Evolutionary conservation across 2,888 invertebrate genomes (phyloP).

Genomic region (Rhagophthalmus giganteus): DNA sequence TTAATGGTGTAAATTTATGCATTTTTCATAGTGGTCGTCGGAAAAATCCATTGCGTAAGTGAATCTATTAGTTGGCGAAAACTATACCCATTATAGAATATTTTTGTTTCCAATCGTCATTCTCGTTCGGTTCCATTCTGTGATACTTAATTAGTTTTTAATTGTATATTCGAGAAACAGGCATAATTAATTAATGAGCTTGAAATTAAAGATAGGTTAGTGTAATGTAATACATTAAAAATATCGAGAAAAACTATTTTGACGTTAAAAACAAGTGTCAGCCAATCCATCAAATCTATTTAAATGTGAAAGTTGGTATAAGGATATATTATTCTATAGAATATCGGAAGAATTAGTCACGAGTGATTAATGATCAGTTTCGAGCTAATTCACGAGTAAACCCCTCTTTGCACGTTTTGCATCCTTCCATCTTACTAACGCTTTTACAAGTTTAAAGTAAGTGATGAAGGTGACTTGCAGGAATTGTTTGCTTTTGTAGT

Average conservation of each 20-base stretch:
- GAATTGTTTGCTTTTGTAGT: slow-evolving; percentile 24
- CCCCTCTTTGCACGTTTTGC: slow-evolving; percentile 44
- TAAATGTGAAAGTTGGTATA: slow-evolving; percentile 2
- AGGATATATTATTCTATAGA: slow-evolving; percentile 15
- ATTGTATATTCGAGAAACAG: no score
- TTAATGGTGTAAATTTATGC: no score
- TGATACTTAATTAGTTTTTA: no score
- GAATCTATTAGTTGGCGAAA: no score
- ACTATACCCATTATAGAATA: no score
- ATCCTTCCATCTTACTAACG: slow-evolving; percentile 30
- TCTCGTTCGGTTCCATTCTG: neutral
- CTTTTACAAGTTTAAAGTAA: slow-evolving; percentile 25
- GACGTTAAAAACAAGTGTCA: slow-evolving; percentile 1
- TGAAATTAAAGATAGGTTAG: neutral
- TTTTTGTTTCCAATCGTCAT: neutral
- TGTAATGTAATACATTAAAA: neutral
- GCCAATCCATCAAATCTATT: slow-evolving; percentile 15
- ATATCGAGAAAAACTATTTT: neutral
- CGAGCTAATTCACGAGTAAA: slow-evolving; percentile 41
- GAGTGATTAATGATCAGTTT: slow-evolving; percentile 43
- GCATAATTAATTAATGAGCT: neutral
- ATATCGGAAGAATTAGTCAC: slow-evolving; percentile 32
- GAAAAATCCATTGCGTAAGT: no score
- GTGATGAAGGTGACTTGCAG: slow-evolving; percentile 37
- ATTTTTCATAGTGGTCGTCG: no score